Conservation (phyloP, 1,140 invertebrate species). For the Diorhabda elongata region DNA sequence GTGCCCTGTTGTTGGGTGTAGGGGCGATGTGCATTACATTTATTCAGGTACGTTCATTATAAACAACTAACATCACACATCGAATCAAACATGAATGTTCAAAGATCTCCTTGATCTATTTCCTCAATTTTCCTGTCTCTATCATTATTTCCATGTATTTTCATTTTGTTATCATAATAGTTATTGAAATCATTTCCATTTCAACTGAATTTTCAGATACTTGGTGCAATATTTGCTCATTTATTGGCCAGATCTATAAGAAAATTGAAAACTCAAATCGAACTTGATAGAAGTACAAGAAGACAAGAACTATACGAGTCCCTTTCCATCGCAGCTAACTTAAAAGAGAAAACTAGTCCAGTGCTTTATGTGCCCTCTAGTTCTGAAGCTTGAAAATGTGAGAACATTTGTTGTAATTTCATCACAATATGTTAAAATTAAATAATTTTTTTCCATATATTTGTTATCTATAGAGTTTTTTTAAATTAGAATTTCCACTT, state of each 20-base stretch:
- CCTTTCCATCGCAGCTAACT: conserved; percentile 25
- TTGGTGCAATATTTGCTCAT: conserved; percentile 82
- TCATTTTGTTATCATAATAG: too few relatives aligned
- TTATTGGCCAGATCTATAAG: conserved; percentile 78
- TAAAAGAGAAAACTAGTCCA: conserved; percentile 13
- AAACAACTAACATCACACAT: too few relatives aligned
- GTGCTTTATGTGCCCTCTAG: conserved; percentile 13
- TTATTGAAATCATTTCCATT: too few relatives aligned
- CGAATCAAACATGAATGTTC: too few relatives aligned
- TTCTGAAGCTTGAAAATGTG: conserved; percentile 26
- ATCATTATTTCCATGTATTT: too few relatives aligned
- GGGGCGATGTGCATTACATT: conserved; percentile 76
- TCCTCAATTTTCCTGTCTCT: too few relatives aligned
- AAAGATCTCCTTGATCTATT: too few relatives aligned
- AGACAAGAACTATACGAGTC: conserved; percentile 52
- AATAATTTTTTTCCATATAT: too few relatives aligned
- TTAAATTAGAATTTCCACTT: too few relatives aligned
- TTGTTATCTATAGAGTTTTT: too few relatives aligned
- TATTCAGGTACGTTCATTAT: conserved; percentile 58
- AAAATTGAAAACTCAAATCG: conserved; percentile 69
- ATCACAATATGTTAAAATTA: too few relatives aligned
- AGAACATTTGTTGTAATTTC: too few relatives aligned
- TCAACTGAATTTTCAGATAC: conserved; percentile 57
- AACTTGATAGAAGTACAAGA: conserved; percentile 64
- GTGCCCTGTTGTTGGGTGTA: conserved; percentile 70